Conservation (phyloP, 2,113 vertebrate genomes). For the Benitochromis conjunctus region DNA sequence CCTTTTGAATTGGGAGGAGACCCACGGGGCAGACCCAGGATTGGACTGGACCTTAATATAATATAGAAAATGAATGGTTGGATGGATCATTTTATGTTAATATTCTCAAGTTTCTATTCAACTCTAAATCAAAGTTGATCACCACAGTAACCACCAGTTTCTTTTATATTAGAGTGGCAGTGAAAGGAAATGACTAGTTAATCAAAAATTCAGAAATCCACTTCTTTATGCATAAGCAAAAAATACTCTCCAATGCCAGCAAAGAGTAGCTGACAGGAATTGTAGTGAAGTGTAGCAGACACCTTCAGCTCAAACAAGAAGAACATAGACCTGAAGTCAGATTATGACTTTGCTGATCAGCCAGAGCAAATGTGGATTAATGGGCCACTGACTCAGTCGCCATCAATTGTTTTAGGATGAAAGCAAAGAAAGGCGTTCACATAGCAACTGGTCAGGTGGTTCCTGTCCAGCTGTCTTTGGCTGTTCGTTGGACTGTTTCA, state of each 20-base stretch:
- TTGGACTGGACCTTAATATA: neutral
- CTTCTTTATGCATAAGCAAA: neutral
- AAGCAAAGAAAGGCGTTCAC: conserved; percentile 56
- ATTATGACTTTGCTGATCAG: neutral
- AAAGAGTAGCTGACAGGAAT: neutral
- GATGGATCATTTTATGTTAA: neutral
- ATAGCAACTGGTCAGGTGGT: conserved; percentile 68
- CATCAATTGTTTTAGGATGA: conserved; percentile 41
- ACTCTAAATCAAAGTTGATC: neutral
- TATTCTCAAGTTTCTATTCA: neutral
- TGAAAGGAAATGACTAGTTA: neutral
- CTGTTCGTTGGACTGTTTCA: conserved; percentile 14
- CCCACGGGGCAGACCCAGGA: neutral
- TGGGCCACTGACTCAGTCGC: conserved; percentile 36
- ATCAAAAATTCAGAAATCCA: neutral
- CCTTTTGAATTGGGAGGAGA: neutral
- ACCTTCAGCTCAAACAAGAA: neutral
- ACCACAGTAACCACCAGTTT: neutral
- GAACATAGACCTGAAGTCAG: neutral
- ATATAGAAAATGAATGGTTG: neutral
- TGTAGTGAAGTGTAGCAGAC: neutral
- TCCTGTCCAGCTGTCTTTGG: conserved; percentile 58
- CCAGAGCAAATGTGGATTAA: conserved; percentile 1
- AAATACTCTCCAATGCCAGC: neutral
- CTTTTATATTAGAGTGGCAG: neutral